Evolutionary conservation across 2,113 vertebrate genomes (phyloP).

Genomic region (Phalacrocorax brasilianus): DNA sequence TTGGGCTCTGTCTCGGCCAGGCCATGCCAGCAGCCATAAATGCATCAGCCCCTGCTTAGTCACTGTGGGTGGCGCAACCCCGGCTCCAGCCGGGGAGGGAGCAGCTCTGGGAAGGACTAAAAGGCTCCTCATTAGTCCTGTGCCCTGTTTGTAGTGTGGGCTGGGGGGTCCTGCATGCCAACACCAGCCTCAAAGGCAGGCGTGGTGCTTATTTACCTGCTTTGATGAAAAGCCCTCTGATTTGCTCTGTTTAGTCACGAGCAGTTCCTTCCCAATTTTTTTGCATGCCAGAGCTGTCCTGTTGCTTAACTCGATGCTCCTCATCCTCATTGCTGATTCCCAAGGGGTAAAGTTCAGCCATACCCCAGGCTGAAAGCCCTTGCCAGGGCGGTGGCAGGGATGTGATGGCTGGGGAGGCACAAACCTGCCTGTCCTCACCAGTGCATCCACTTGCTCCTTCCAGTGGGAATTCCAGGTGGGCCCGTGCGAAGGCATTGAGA

Average conservation of each 20-base stretch:
- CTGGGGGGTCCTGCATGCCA: not conserved
- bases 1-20: not conserved
- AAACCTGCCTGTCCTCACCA: not conserved
- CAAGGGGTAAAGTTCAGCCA: not conserved
- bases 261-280: not conserved
- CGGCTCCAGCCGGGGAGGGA: rapidly evolving
- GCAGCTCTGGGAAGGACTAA: not conserved
- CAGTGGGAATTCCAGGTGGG: slow-evolving; percentile 86
- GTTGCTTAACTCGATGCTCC: not conserved
- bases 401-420: not conserved
- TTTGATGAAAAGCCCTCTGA: not conserved
- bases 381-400: rapidly evolving
- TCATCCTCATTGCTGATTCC: not conserved
- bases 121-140: not conserved
- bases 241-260: not conserved
- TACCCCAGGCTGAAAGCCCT: not conserved
- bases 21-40: not conserved
- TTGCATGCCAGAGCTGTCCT: not conserved
- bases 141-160: not conserved
- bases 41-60: not conserved
- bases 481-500: slow-evolving; percentile 76
- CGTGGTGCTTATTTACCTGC: not conserved
- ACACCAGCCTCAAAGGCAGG: not conserved
- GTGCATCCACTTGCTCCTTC: rapidly evolving
- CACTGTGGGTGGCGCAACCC: not conserved